Base-by-base conservation (phyloP, 2,113 vertebrate genomes). In the Tachycineta bicolor region DNA sequence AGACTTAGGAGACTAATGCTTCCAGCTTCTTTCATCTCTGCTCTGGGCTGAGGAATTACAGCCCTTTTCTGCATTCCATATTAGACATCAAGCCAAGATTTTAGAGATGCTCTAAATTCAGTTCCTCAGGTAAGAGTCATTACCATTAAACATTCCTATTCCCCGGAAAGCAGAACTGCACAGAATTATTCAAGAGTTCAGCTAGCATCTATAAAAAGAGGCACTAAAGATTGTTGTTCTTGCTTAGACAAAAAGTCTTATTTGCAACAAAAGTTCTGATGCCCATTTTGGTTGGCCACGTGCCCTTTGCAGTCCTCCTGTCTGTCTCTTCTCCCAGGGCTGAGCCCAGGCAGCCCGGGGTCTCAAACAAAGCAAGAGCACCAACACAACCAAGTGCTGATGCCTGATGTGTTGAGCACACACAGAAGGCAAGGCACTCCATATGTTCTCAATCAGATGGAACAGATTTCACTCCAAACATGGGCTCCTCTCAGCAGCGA, bases 171-270 rank as follows among this genome's bases (percentile, higher is more conserved):
- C 47, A 89, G 71, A 94, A 81, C 19, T 34, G 39, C 53, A 83
- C 25, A 73, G 70, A 96, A 92, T 95, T 86, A 89, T 56, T 94
- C 34, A 75, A 80, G 65, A 83, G 55, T 62, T 83, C 74, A 74
- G 25, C 28, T 46, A 13, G 31, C 63, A 53, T 68, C 70, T 87
- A 55, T 50, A 83, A 82, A 91, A 94, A 65, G 76, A 82, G 47
- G 31, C 41, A 70, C 23, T 39, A 90, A 65, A 73, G 17, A n/a
- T 1, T 83, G 33, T 39, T 83, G 46, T 50, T 43, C 34, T 73
- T 34, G n/a, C 34, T 74, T n/a, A 82, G 25, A 56, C 34, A 87
- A 90, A 85, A 85, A 78, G 19, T 41, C 50, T 49, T 46, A 52
- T 37, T 62, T 44, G 70, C 46, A 90, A 39, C 39, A 39, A 5